A percentile compares a stretch with the other conserved stretches of the same genome.
phyloP scores from a whole-genome alignment of 2,888 invertebrate genomes.

The Serrognathus titanus region DNA sequence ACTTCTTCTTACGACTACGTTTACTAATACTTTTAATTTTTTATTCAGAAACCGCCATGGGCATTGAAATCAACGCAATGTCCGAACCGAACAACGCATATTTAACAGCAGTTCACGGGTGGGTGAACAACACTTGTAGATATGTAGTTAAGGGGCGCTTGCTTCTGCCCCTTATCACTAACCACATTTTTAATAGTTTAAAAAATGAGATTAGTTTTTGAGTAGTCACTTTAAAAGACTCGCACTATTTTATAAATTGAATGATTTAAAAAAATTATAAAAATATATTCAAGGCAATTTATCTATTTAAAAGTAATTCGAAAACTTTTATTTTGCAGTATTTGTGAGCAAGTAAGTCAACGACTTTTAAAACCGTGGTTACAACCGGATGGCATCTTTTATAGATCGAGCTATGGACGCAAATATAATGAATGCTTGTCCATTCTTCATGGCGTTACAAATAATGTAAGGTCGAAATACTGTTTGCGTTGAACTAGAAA shows the following conservation, averaged over 20 bases:
- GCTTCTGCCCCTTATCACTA: no score
- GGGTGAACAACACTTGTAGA: conserved; percentile 22
- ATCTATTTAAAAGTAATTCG: no score
- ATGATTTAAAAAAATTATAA: no score
- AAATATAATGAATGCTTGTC: conserved; percentile 46
- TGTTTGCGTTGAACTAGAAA: no score
- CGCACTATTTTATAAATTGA: no score
- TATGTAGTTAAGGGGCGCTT: no score
- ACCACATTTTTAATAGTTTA: no score
- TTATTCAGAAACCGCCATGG: conserved; percentile 58
- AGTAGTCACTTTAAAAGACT: no score
- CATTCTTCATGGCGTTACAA: conserved; percentile 54
- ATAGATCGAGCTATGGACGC: conserved; percentile 43
- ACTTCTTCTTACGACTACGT: neutral
- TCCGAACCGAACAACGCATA: conserved; percentile 47
- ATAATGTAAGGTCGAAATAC: conserved; percentile 38
- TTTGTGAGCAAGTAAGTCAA: conserved; percentile 18
- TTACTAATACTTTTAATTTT: conserved; percentile 4
- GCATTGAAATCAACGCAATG: conserved; percentile 49
- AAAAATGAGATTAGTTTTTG: no score
- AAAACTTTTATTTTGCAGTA: neutral
- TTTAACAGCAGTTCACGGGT: conserved; percentile 48
- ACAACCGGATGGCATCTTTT: conserved; percentile 50
- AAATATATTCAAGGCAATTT: no score
- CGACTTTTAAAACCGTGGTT: conserved; percentile 46